Percentiles rank a stretch among this genome's conserved stretches.
Conservation (phyloP, 2,888 invertebrate genomes). For the Drosophila anceps region DNA sequence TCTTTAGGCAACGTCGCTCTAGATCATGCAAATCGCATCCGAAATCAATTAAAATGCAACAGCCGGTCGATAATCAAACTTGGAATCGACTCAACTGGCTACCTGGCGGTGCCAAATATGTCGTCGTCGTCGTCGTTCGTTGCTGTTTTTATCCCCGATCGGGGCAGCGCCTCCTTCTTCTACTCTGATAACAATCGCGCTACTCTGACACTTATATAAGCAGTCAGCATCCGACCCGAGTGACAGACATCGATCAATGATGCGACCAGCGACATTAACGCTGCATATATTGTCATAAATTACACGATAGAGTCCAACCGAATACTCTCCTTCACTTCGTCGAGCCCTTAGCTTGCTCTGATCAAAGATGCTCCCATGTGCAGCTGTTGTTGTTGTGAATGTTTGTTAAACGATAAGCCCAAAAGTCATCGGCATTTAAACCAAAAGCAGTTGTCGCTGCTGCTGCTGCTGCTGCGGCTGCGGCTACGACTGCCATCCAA, state of each 20-base stretch:
- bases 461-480: conserved; percentile 13
- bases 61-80: conserved; percentile 69
- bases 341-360: conserved; percentile 34
- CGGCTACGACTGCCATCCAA: conserved; percentile 48
- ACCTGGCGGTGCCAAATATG: conserved; percentile 75
- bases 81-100: conserved; percentile 26
- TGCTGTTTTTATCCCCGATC: conserved; percentile 1
- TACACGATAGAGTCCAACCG: conserved; percentile 61
- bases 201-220: conserved; percentile 73
- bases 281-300: conserved; percentile 85
- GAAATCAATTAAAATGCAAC: conserved; percentile 77
- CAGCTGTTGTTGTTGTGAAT: conserved; percentile 38
- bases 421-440: conserved; percentile 77
- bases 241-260: conserved; percentile 79
- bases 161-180: conserved; percentile 10
- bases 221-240: conserved; percentile 73
- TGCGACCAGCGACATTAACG: conserved; percentile 81
- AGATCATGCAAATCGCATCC: conserved; percentile 75
- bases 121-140: conserved; percentile 13
- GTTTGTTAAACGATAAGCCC: conserved; percentile 67
- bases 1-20: conserved; percentile 65
- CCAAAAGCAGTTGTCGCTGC: conserved; percentile 59
- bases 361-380: conserved; percentile 43
- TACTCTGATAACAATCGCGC: conserved; percentile 66
- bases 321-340: background rate